Conservation (phyloP, 2,797 vertebrate genomes). For the Chaetophractus vellerosus region DNA sequence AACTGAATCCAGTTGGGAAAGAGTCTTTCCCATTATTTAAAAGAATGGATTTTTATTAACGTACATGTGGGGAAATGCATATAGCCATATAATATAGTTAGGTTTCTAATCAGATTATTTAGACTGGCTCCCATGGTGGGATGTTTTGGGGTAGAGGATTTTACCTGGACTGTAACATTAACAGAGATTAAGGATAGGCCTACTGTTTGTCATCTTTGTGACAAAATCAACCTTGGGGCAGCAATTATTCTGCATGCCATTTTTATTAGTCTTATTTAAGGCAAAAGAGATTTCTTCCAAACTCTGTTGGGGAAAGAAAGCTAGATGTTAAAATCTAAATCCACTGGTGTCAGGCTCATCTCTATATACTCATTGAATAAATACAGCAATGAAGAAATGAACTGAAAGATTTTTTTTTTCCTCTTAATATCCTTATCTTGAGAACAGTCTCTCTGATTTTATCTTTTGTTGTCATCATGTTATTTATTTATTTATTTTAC, state of each 20-base stretch:
- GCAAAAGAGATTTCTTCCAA: conserved; percentile 8
- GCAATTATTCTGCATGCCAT: neutral
- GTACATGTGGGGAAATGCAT: neutral
- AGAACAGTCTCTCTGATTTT: conserved; percentile 9
- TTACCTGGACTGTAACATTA: neutral
- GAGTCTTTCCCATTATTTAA: neutral
- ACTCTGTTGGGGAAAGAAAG: neutral
- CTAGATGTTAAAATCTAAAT: conserved; percentile 12
- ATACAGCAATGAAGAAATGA: neutral
- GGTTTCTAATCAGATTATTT: neutral
- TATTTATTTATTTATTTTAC: conserved; percentile 36
- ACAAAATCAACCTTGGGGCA: neutral
- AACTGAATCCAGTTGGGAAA: neutral
- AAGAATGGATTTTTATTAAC: conserved; percentile 45
- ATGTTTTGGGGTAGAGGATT: neutral
- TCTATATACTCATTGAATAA: neutral
- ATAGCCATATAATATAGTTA: neutral
- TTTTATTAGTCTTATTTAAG: conserved; percentile 41
- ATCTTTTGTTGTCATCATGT: neutral
- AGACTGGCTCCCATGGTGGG: neutral
- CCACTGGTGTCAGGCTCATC: neutral
- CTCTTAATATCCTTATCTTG: neutral
- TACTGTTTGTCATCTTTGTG: conserved; percentile 7
- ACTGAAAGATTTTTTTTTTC: neutral
- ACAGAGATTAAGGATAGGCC: neutral